A percentile compares a stretch with the other conserved stretches of the same genome.
Conservation (phyloP, 2,113 vertebrate species). For the Trogon melanurus region DNA sequence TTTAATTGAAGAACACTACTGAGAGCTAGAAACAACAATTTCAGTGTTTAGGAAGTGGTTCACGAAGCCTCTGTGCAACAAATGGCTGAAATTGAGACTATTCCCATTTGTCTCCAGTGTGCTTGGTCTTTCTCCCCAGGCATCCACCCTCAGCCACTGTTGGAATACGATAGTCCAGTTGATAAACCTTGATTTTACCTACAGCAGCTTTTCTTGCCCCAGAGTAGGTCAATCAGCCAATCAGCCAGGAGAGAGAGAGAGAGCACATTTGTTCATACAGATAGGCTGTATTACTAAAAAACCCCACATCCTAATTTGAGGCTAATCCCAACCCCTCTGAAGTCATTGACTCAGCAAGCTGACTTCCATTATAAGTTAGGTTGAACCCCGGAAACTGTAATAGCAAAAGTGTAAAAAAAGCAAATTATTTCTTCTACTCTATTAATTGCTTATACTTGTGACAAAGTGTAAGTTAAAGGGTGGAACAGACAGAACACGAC, state of each 20-base stretch:
- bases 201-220: not conserved
- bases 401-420: not conserved
- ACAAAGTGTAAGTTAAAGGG: not conserved
- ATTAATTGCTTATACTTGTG: not conserved
- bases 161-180: not conserved
- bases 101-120: not conserved
- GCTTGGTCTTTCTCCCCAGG: not conserved
- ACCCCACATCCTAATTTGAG: not conserved
- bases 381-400: not conserved
- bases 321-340: not conserved
- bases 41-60: not conserved
- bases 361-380: not conserved
- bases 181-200: not conserved
- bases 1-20: not conserved
- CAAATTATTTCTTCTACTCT: not conserved
- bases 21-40: not conserved
- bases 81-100: not conserved
- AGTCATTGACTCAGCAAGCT: not conserved
- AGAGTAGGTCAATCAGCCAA: not conserved
- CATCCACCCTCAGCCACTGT: not conserved
- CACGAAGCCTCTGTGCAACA: not conserved
- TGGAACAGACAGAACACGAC: not conserved
- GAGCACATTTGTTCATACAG: not conserved
- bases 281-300: not conserved
- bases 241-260: accelerated